Conservation (phyloP, 2,888 invertebrate species). For the Sarcophaga variegata region DNA sequence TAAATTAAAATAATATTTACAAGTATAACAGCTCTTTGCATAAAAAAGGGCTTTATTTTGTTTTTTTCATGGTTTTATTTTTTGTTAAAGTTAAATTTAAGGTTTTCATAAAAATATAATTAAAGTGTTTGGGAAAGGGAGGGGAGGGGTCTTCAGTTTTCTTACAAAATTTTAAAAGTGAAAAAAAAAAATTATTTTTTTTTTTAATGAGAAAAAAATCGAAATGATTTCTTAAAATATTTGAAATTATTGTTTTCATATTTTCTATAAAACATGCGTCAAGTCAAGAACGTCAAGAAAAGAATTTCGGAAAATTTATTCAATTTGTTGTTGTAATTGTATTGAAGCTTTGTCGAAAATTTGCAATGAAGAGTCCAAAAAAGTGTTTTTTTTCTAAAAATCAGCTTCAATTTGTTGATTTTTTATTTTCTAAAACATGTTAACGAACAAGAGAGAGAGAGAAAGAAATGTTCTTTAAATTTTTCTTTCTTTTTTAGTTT, state of each 20-base stretch:
- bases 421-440: not conserved
- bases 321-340: not conserved
- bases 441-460: not conserved
- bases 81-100: constrained; percentile 32
- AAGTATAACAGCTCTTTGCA: constrained; percentile 67
- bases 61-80: not conserved
- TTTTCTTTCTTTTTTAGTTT: not conserved
- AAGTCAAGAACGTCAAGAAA: constrained; percentile 39
- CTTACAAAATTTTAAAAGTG: not conserved
- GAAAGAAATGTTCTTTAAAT: not conserved
- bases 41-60: constrained; percentile 59
- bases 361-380: constrained; percentile 49
- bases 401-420: constrained; percentile 58
- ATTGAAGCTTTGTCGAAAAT: constrained; percentile 63
- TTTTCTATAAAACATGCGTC: constrained; percentile 63
- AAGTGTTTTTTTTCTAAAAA: constrained; percentile 29
- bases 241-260: constrained; percentile 24
- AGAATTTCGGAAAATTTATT: not conserved
- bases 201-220: no score
- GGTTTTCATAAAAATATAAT: constrained; percentile 37
- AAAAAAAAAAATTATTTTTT: no score
- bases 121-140: constrained; percentile 46
- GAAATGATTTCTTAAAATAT: constrained; percentile 55
- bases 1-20: constrained; percentile 65
- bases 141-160: not conserved